These are phyloP conservation scores for Aegypius monachus DNA, from an alignment of 2,113 vertebrate genomes.

Conservation along the genomic window DNA sequence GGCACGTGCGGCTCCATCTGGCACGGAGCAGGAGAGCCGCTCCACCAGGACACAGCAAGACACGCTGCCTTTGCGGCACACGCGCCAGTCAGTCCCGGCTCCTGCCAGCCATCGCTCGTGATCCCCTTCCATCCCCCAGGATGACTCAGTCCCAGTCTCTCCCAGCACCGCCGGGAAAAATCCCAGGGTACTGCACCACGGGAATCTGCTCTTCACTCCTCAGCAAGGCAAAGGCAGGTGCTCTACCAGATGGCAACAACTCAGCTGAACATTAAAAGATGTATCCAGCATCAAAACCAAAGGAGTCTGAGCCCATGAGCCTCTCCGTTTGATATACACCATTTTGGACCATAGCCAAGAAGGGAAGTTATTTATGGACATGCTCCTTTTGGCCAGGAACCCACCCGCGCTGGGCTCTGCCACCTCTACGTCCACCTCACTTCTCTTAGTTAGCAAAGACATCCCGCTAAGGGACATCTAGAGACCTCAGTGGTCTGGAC, in stretches of 20 bases:
- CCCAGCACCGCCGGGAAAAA: fast-evolving
- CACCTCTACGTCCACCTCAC: fast-evolving
- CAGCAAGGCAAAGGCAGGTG: background rate
- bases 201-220: background rate
- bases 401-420: background rate
- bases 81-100: fast-evolving
- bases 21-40: background rate
- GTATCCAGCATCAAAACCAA: background rate
- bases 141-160: background rate
- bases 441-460: background rate
- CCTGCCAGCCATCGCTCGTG: background rate
- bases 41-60: background rate
- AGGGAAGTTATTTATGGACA: background rate
- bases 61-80: no score
- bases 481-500: background rate
- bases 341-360: background rate
- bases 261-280: background rate
- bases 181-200: background rate
- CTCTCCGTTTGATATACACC: background rate
- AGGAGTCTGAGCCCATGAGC: background rate
- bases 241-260: background rate
- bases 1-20: background rate
- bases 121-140: background rate
- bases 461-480: background rate
- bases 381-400: background rate